Conservation (phyloP, 2,113 vertebrate species). For the Bufo bufo region DNA sequence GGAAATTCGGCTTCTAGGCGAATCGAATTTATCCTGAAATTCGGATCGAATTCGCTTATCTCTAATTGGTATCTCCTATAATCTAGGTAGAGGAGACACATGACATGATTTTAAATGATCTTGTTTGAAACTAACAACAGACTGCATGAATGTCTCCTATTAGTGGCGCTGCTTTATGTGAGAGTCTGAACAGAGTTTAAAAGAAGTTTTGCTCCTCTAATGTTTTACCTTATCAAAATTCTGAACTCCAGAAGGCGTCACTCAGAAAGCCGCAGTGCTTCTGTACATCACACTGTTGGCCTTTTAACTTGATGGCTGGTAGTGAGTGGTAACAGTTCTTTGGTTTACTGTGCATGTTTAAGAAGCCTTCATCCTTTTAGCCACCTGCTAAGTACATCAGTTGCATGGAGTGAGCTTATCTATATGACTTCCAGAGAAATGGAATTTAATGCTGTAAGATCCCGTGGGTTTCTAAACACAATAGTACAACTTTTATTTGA, state of each 20-base stretch:
- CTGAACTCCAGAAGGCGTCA: conserved; percentile 10
- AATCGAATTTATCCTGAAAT: no score
- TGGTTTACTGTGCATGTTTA: conserved; percentile 41
- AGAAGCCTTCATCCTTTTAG: conserved; percentile 44
- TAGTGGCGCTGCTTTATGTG: background rate
- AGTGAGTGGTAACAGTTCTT: conserved; percentile 37
- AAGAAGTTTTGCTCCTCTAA: conserved; percentile 4
- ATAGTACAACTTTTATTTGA: conserved; percentile 20
- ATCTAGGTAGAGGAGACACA: no score
- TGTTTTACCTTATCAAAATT: conserved; percentile 34
- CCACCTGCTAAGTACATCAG: conserved; percentile 40
- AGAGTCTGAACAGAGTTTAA: background rate
- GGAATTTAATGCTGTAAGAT: conserved; percentile 18
- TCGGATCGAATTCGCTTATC: no score
- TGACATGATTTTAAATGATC: background rate
- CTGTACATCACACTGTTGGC: conserved; percentile 27
- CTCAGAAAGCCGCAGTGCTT: conserved; percentile 10
- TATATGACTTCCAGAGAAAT: conserved; percentile 35
- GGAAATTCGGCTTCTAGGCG: no score
- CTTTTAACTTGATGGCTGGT: conserved; percentile 42
- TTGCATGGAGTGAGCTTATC: conserved; percentile 39
- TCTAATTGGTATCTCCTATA: no score
- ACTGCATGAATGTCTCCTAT: background rate
- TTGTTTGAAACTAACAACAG: background rate
- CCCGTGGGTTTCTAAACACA: background rate